Evolutionary conservation across 2,113 vertebrate genomes (phyloP).

Genomic region (Platichthys flesus): DNA sequence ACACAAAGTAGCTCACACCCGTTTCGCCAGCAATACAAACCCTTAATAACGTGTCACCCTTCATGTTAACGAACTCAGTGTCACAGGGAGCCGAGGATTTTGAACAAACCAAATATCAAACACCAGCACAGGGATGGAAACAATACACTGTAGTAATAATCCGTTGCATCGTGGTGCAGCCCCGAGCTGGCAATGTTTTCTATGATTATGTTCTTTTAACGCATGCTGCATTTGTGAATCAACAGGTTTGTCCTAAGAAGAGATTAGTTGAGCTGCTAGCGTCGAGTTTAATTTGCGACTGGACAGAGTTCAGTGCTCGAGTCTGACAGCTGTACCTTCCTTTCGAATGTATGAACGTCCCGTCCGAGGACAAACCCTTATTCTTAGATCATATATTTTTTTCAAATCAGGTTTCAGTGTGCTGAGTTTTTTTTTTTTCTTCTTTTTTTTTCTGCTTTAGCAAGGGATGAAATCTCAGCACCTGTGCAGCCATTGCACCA

Average conservation of each 20-base stretch:
- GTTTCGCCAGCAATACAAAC: slow-evolving; percentile 74
- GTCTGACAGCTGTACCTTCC: slow-evolving; percentile 70
- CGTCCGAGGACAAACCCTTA: slow-evolving; percentile 45
- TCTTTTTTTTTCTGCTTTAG: slow-evolving; percentile 51
- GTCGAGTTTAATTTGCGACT: slow-evolving; percentile 65
- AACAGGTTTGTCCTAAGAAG: slow-evolving; percentile 56
- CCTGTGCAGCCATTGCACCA: slow-evolving; percentile 61
- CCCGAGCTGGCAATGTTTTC: slow-evolving; percentile 55
- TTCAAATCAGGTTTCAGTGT: slow-evolving; percentile 69
- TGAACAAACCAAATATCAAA: slow-evolving; percentile 74
- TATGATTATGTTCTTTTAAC: slow-evolving; percentile 46
- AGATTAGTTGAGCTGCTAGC: slow-evolving; percentile 69
- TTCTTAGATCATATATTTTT: slow-evolving; percentile 48
- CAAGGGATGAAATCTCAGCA: slow-evolving; percentile 56
- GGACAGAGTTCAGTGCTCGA: slow-evolving; percentile 37
- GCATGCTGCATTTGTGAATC: slow-evolving; percentile 71
- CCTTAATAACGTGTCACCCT: slow-evolving; percentile 23
- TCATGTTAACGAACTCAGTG: slow-evolving; percentile 39
- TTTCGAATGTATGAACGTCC: slow-evolving; percentile 79
- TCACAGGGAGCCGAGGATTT: slow-evolving; percentile 55
- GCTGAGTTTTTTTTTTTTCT: slow-evolving; percentile 34
- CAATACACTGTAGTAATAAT: slow-evolving; percentile 63
- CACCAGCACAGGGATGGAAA: slow-evolving; percentile 78
- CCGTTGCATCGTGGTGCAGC: slow-evolving; percentile 28
- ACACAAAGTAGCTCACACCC: slow-evolving; percentile 37